Conservation (phyloP, 2,797 vertebrate genomes). For the Limosa lapponica region DNA sequence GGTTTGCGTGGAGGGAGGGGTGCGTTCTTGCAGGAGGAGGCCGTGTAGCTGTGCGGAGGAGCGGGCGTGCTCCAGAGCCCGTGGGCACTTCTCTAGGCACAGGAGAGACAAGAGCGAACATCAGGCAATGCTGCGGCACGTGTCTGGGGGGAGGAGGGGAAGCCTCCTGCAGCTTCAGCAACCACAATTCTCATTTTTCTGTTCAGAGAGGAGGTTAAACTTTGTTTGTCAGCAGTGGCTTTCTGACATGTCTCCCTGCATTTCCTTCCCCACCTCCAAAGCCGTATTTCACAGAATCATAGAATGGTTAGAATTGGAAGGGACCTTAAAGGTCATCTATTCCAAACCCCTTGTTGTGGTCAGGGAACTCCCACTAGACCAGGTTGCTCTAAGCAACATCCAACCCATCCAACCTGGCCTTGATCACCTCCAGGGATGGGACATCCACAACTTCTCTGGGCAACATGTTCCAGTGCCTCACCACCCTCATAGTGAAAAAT, state of each 20-base stretch:
- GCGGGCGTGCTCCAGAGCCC: fast-evolving
- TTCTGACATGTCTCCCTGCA: not conserved
- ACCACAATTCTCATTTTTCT: not conserved
- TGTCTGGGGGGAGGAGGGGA: not conserved
- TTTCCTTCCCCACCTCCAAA: not conserved
- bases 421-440: not conserved
- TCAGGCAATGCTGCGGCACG: fast-evolving
- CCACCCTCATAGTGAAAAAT: not conserved
- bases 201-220: not conserved
- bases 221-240: not conserved
- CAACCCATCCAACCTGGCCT: not conserved
- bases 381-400: not conserved
- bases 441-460: not conserved
- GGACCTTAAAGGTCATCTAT: not conserved
- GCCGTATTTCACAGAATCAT: not conserved
- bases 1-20: not conserved
- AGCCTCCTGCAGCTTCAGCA: not conserved
- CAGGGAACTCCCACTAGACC: not conserved
- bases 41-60: not conserved
- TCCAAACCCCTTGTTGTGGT: not conserved
- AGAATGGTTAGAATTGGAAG: not conserved
- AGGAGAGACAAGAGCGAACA: not conserved
- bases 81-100: not conserved
- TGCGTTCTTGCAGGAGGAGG: not conserved
- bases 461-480: not conserved